phyloP scores from a whole-genome alignment of 2,888 invertebrate species.

The Achlya flavicornis region DNA sequence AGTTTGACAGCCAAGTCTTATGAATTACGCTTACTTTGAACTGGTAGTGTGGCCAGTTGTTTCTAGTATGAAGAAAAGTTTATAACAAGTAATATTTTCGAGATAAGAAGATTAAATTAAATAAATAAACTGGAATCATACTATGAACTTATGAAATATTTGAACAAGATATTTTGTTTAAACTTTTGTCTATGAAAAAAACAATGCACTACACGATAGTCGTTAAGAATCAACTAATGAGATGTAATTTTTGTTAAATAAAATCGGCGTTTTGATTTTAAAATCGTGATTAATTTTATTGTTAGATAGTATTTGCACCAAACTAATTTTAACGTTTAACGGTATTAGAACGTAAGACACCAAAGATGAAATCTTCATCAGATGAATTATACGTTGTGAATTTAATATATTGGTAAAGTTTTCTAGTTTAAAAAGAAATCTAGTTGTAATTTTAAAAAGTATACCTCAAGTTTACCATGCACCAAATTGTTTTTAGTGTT shows the following conservation, averaged over 20 bases:
- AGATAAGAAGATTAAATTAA: no score
- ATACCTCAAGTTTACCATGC: slow-evolving; percentile 83
- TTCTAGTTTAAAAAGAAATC: slow-evolving; percentile 32
- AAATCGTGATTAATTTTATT: not conserved
- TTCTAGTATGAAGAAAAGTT: not conserved
- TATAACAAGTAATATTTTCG: no score
- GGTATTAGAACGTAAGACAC: slow-evolving; percentile 69
- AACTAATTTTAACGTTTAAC: slow-evolving; percentile 65
- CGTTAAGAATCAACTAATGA: slow-evolving; percentile 11
- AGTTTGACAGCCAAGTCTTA: slow-evolving; percentile 27
- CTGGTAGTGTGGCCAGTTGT: slow-evolving; percentile 7
- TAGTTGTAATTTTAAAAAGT: slow-evolving; percentile 52
- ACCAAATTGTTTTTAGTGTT: slow-evolving; percentile 78
- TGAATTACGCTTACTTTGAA: slow-evolving; percentile 24
- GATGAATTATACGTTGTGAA: slow-evolving; percentile 75
- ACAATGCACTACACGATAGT: not conserved
- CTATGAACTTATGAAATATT: no score
- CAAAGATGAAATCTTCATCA: slow-evolving; percentile 82
- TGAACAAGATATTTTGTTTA: no score
- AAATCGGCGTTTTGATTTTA: not conserved
- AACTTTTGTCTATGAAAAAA: no score
- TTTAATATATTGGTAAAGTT: slow-evolving; percentile 64
- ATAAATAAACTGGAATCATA: no score
- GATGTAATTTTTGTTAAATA: slow-evolving; percentile 20
- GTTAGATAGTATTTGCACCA: slow-evolving; percentile 53